phyloP scores from a whole-genome alignment of 1,140 invertebrate species.

The Diachasma alloeum region DNA sequence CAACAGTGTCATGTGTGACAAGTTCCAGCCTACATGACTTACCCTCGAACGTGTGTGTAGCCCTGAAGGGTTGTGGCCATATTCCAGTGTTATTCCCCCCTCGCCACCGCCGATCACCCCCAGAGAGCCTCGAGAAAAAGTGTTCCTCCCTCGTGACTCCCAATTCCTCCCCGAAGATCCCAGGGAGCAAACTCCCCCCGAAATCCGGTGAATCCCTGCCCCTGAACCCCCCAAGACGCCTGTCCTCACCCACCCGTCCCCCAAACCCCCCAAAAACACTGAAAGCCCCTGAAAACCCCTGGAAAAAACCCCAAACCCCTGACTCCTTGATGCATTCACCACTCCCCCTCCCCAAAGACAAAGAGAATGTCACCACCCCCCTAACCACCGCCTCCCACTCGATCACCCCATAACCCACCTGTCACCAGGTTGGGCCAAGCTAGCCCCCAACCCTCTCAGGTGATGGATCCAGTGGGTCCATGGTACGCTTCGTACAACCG shows the following conservation, averaged over 20 bases:
- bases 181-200: no score
- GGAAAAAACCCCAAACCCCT: no score
- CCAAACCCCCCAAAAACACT: no score
- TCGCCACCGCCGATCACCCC: not conserved
- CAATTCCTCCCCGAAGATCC: no score
- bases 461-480: constrained; percentile 82
- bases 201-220: no score
- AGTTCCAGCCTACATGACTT: constrained; percentile 25
- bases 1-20: constrained; percentile 32
- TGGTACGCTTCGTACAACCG: constrained; percentile 82
- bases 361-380: constrained; percentile 43
- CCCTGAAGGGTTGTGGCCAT: constrained; percentile 47
- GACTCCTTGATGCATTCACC: no score
- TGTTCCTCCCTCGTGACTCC: not conserved
- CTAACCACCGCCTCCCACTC: not conserved
- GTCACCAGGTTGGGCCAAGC: constrained; percentile 49
- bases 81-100: constrained; percentile 47
- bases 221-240: no score
- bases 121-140: constrained; percentile 35
- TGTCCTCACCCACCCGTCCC: no score
- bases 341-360: not conserved
- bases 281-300: no score
- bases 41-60: constrained; percentile 28
- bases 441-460: constrained; percentile 48
- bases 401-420: constrained; percentile 29